These are phyloP conservation scores for Eudasyphora cyanicolor DNA, from an alignment of 2,888 invertebrate genomes.

Conservation along the genomic window DNA sequence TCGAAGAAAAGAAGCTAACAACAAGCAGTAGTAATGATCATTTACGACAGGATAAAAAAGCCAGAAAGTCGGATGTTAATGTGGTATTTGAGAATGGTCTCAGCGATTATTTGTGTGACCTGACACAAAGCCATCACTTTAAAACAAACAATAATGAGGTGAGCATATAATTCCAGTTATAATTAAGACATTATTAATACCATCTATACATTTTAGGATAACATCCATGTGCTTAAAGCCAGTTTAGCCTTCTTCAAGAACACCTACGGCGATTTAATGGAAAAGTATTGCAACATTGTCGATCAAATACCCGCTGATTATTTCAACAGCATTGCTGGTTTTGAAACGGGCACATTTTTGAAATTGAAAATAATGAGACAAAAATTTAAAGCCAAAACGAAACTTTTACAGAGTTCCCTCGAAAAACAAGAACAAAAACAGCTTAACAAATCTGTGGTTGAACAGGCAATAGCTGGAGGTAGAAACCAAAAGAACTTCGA, in stretches of 20 bases:
- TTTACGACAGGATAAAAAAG: background rate
- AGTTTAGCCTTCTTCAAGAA: constrained; percentile 78
- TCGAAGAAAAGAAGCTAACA: background rate
- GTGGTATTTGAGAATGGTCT: constrained; percentile 74
- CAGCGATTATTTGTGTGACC: constrained; percentile 71
- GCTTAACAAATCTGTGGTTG: constrained; percentile 58
- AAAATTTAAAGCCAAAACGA: constrained; percentile 82
- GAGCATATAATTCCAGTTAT: constrained; percentile 3
- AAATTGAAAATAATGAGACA: constrained; percentile 83
- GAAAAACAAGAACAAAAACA: constrained; percentile 67
- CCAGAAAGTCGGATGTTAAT: constrained; percentile 68
- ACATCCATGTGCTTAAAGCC: constrained; percentile 68
- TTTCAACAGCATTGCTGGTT: constrained; percentile 83
- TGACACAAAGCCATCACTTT: constrained; percentile 74
- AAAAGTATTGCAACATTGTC: constrained; percentile 84
- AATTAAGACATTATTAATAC: too few species aligned
- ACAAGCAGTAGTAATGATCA: background rate
- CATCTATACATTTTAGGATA: constrained; percentile 67
- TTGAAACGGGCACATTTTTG: constrained; percentile 82
- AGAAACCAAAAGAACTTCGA: constrained; percentile 64
- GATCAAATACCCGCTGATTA: constrained; percentile 84
- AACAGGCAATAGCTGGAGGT: background rate
- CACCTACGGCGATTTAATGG: constrained; percentile 83
- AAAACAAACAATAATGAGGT: constrained; percentile 69
- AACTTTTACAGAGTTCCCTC: constrained; percentile 77